Percentiles rank a stretch among this genome's conserved stretches.
phyloP scores from a whole-genome alignment of 2,888 invertebrate species.

The Yponomeuta plumbellus region DNA sequence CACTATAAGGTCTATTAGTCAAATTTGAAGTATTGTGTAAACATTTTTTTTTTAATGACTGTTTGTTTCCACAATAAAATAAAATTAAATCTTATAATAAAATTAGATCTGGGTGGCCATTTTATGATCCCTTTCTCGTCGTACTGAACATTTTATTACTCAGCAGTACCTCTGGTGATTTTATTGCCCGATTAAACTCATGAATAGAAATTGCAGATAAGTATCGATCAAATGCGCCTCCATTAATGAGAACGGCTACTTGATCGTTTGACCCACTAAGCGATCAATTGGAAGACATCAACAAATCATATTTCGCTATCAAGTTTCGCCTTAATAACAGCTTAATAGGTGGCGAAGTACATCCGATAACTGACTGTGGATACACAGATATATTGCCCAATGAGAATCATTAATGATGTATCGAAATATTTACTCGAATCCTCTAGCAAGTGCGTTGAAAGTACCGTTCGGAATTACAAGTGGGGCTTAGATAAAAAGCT shows the following conservation, averaged over 20 bases:
- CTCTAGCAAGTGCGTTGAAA: not conserved
- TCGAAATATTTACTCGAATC: not conserved
- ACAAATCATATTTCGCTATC: conserved; percentile 11
- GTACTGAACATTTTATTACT: not conserved
- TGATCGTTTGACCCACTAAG: conserved; percentile 21
- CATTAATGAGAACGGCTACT: not conserved
- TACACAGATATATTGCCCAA: not conserved
- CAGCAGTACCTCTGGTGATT: no score
- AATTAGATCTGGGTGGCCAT: no score
- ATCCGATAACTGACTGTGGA: not conserved
- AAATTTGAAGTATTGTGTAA: no score
- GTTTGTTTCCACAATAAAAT: no score
- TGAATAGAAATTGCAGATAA: conserved; percentile 1
- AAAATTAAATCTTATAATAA: no score
- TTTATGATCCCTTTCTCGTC: no score
- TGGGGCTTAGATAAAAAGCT: not conserved
- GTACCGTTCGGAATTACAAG: not conserved
- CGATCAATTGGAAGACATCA: conserved; percentile 28
- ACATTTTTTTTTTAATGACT: no score
- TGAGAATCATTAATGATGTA: not conserved
- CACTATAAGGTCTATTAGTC: no score
- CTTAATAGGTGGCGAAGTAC: conserved; percentile 2
- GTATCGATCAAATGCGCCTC: not conserved
- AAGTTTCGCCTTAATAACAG: conserved; percentile 12
- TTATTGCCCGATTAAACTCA: not conserved